Evolutionary conservation across 2,888 invertebrate species (phyloP).

Genomic region (Ashinkailepas kermadecensis): DNA sequence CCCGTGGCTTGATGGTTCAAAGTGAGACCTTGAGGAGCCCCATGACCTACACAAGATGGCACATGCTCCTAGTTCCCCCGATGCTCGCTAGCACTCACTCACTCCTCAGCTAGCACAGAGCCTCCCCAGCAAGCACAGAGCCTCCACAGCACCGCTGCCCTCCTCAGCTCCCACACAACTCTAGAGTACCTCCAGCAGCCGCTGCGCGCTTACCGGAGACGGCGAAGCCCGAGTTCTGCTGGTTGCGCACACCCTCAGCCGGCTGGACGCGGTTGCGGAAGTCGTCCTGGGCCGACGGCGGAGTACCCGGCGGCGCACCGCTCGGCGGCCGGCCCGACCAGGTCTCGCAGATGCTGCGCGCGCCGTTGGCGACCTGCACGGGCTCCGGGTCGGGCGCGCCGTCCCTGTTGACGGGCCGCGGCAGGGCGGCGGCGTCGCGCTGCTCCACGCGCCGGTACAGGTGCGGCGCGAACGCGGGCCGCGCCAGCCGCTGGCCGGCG

Average conservation of each 20-base stretch:
- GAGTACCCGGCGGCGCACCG: neutral
- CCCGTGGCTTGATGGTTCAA: no score
- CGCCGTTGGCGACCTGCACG: neutral
- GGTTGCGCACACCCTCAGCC: conserved; percentile 28
- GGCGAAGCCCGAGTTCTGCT: conserved; percentile 22
- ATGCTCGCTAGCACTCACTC: no score
- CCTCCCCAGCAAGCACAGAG: no score
- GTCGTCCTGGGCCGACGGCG: neutral
- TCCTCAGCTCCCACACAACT: no score
- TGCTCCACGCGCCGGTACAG: conserved; percentile 49
- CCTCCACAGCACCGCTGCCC: no score
- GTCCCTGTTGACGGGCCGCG: neutral
- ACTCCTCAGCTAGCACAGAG: no score
- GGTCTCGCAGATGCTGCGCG: neutral
- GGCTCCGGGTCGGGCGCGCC: neutral
- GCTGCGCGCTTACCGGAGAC: neutral
- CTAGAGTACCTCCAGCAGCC: no score
- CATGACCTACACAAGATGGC: no score
- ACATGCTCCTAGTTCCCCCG: no score
- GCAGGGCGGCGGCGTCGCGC: conserved; percentile 5
- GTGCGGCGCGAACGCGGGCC: conserved; percentile 62
- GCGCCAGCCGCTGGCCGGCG: conserved; percentile 74
- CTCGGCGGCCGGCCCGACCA: neutral
- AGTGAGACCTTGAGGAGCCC: no score
- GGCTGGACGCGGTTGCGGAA: neutral